These are phyloP conservation scores for Grammomys surdaster DNA, from an alignment of 2,113 vertebrate genomes.

Conservation along the genomic window DNA sequence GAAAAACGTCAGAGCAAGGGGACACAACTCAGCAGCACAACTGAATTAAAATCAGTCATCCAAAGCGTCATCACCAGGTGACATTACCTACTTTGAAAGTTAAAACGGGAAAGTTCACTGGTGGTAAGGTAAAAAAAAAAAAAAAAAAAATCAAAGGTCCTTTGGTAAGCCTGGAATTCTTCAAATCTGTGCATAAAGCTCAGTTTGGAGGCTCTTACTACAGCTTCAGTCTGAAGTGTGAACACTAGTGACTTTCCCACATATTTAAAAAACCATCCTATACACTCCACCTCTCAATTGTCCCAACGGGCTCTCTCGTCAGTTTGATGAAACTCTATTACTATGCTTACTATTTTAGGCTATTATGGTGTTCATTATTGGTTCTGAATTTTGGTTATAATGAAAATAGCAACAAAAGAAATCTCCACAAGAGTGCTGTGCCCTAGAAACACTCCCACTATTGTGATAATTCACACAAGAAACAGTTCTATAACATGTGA, in stretches of 20 bases:
- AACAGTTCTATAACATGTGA: background rate
- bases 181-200: background rate
- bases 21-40: background rate
- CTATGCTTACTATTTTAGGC: background rate
- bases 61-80: background rate
- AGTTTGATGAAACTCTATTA: background rate
- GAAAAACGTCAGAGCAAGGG: background rate
- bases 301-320: background rate
- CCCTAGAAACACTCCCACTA: conserved; percentile 18
- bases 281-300: background rate
- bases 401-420: background rate
- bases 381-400: conserved; percentile 2
- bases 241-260: background rate
- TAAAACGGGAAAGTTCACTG: background rate
- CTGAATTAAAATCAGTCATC: background rate
- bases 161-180: background rate
- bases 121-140: background rate
- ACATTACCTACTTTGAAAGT: background rate
- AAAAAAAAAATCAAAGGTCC: background rate
- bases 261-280: background rate
- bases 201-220: background rate
- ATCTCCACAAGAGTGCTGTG: background rate
- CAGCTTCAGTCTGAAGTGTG: background rate
- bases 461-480: background rate
- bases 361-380: background rate